Evolutionary conservation across 2,888 invertebrate species (phyloP).

Genomic region (Xiphydria camelus): DNA sequence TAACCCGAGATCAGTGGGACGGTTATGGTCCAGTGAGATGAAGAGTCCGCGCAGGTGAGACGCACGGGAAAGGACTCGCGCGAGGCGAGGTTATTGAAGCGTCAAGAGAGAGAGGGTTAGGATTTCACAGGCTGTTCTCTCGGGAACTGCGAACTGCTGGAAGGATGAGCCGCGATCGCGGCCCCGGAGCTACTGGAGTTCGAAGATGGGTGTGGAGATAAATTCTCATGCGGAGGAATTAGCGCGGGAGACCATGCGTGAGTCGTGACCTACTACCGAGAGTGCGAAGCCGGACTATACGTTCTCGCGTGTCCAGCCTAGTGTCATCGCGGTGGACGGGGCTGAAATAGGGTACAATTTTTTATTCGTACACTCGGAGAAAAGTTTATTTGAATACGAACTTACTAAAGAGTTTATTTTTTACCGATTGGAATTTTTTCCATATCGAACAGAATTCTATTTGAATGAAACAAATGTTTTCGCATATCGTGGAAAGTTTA

Average conservation of each 20-base stretch:
- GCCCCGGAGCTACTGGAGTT: constrained; percentile 26
- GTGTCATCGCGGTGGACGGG: too few relatives aligned
- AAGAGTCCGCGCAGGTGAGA: constrained; percentile 16
- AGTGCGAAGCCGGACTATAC: too few relatives aligned
- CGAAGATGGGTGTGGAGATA: constrained; percentile 35
- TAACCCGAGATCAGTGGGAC: constrained; percentile 51
- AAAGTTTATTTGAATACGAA: too few relatives aligned
- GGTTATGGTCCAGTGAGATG: constrained; percentile 46
- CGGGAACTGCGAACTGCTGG: constrained; percentile 11
- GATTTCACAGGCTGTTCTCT: constrained; percentile 46
- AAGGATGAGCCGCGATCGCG: background rate
- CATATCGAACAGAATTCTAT: too few relatives aligned
- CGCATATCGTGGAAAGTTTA: too few relatives aligned
- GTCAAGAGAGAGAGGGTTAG: constrained; percentile 37
- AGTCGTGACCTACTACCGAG: constrained; percentile 18
- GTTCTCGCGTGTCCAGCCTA: too few relatives aligned
- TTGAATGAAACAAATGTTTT: too few relatives aligned
- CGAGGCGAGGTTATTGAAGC: constrained; percentile 28
- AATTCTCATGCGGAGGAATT: constrained; percentile 26
- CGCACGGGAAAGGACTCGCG: background rate
- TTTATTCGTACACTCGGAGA: too few relatives aligned
- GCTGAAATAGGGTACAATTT: too few relatives aligned
- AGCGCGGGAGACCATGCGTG: constrained; percentile 28
- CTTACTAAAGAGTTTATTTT: too few relatives aligned
- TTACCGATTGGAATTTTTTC: too few relatives aligned